Evolutionary conservation across 92 coral and sea anemone species (phyloP).

Genomic region (Nematostella vectensis): DNA sequence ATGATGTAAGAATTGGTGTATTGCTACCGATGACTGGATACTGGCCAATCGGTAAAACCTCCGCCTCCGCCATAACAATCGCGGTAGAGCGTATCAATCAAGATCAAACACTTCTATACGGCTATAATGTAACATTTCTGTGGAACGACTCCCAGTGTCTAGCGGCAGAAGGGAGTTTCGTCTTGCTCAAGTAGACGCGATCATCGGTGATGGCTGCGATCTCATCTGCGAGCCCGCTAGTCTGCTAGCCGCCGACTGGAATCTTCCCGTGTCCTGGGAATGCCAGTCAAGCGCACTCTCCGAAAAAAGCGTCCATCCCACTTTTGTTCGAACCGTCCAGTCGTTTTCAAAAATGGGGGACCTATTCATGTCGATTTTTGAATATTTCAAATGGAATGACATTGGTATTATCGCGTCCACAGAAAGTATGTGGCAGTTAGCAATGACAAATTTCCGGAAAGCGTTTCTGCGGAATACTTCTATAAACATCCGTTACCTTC

Average conservation of each 20-base stretch:
- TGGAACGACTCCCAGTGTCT: slow-evolving; percentile 78
- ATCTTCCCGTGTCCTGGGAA: slow-evolving; percentile 79
- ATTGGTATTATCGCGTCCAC: slow-evolving; percentile 79
- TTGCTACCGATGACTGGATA: slow-evolving; percentile 78
- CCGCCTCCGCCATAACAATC: slow-evolving; percentile 73
- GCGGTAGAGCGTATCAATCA: slow-evolving; percentile 69
- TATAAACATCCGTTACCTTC: slow-evolving; percentile 60
- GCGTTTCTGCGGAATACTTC: slow-evolving; percentile 43
- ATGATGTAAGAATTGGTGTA: slow-evolving; percentile 60
- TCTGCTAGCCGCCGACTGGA: slow-evolving; percentile 75
- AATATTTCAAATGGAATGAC: slow-evolving; percentile 67
- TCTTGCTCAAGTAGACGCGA: slow-evolving; percentile 67
- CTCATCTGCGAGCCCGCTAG: slow-evolving; percentile 75
- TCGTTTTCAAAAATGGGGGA: slow-evolving; percentile 76
- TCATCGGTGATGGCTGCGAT: slow-evolving; percentile 75
- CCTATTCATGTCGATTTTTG: slow-evolving; percentile 54
- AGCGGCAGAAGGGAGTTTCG: slow-evolving; percentile 78
- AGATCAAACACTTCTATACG: slow-evolving; percentile 50
- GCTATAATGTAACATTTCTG: slow-evolving; percentile 59
- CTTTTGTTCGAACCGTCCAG: slow-evolving; percentile 71
- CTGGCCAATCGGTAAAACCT: slow-evolving; percentile 85
- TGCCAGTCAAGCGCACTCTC: slow-evolving; percentile 72
- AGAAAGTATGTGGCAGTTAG: slow-evolving; percentile 73
- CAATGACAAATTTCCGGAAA: slow-evolving; percentile 57
- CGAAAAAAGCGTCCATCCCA: slow-evolving; percentile 55